Conservation (phyloP, 2,888 invertebrate genomes). For the Frankliniella intonsa region DNA sequence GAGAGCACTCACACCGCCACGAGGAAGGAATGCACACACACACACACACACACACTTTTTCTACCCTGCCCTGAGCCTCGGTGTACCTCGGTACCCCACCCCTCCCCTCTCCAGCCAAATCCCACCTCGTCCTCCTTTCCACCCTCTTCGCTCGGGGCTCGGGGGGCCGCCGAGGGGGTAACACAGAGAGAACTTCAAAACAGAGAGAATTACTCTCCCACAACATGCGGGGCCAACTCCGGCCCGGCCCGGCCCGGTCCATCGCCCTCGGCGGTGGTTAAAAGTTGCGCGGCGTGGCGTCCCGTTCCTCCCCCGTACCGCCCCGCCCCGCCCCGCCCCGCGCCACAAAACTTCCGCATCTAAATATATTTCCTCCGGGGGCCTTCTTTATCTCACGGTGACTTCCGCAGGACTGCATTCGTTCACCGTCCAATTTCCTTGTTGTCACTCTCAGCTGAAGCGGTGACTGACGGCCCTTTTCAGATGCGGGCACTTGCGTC, state of each 20-base stretch:
- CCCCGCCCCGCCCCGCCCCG: background rate
- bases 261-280: too few species aligned
- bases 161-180: background rate
- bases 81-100: background rate
- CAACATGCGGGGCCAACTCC: background rate
- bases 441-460: too few species aligned
- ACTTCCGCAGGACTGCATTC: too few species aligned
- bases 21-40: background rate
- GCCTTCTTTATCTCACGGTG: background rate
- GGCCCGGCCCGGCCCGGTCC: too few species aligned
- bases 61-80: too few species aligned
- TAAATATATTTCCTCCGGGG: background rate
- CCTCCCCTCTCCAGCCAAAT: background rate
- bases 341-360: background rate
- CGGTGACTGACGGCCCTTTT: too few species aligned
- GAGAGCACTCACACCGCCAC: too few species aligned
- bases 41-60: too few species aligned
- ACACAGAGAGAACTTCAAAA: conserved; percentile 13
- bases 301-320: background rate
- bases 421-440: too few species aligned
- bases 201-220: conserved; percentile 13
- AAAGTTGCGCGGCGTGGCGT: too few species aligned
- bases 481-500: too few species aligned
- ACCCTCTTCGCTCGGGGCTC: background rate
- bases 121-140: background rate